Conservation (phyloP, 2,888 invertebrate genomes). For the Copidosoma aretas region DNA sequence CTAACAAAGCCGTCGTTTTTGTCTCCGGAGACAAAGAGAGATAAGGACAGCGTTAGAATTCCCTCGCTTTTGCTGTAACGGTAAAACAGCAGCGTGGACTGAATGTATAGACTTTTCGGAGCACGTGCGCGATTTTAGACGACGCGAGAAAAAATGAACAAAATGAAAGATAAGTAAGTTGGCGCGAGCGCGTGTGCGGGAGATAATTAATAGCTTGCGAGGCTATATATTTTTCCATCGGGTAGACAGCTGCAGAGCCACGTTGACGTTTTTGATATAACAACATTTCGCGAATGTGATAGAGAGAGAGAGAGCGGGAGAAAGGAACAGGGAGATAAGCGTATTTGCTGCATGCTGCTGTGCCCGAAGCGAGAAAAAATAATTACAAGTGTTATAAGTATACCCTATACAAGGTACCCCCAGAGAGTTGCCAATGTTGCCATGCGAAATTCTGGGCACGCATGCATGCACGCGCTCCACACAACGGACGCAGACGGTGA, state of each 20-base stretch:
- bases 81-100: background rate
- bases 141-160: background rate
- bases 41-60: background rate
- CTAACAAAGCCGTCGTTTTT: no score
- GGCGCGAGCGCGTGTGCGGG: background rate
- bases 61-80: background rate
- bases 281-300: no score
- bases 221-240: background rate
- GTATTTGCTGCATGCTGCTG: background rate
- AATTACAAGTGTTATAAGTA: background rate
- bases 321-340: slow-evolving; percentile 5
- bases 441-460: background rate
- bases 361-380: background rate
- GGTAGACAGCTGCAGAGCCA: slow-evolving; percentile 13
- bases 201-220: background rate
- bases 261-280: slow-evolving; percentile 18
- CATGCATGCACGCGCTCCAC: background rate
- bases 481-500: background rate
- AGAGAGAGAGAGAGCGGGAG: no score
- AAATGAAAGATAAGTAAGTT: background rate
- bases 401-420: no score
- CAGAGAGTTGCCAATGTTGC: background rate
- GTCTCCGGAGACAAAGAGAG: no score
- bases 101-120: slow-evolving; percentile 2
- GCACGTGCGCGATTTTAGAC: slow-evolving; percentile 26